Evolutionary conservation across 2,113 vertebrate species (phyloP), one percentile per base, ranked within the genome.

Genomic region (Plectropomus leopardus): DNA sequence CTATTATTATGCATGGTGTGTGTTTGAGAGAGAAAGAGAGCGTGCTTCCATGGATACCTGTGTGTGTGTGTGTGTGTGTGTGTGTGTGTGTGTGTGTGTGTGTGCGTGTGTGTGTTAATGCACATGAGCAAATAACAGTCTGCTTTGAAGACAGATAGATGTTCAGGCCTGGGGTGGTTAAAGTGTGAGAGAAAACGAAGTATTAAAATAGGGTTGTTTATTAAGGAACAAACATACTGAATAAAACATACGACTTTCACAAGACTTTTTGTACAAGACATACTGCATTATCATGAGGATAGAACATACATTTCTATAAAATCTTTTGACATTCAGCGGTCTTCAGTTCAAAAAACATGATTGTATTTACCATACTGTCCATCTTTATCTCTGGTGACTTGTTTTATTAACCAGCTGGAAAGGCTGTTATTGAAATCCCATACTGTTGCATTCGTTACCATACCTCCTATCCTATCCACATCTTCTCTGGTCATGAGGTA

Each of bases 261-360:
- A 90, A 88, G 82, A 94, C 91, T 80, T 88, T 78, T 88, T 86
- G 72, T 91, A 94, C 92, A 92, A 86, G 80, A 92, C 88, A 88
- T 88, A 92, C 85, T 90, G 87, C 85, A 88, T 92, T 87, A 90
- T 89, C 73, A 91, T 90, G 86, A 88, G 78, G 82, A 90, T 89
- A 81, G 83, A 92, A 88, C 81, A 61, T 79, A 88, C 66, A 86
- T 88, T 84, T 92, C 84, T 92, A 90, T 85, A 94, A 92, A 94
- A 92, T 89, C 86, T 88, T 84, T 93, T 90, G 90, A 94, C 93
- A 94, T 94, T 94, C 93, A 92, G 82, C 76, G 84, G 93, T 94
- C 93, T 93, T 91, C 77, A 84, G 82, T 87, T 91, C 85, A 89
- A 76, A 91, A 91, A 92, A 81, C 86, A 86, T 85, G 82, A 87